Conservation (phyloP, 2,797 vertebrate genomes). For the Argyrosomus regius region DNA sequence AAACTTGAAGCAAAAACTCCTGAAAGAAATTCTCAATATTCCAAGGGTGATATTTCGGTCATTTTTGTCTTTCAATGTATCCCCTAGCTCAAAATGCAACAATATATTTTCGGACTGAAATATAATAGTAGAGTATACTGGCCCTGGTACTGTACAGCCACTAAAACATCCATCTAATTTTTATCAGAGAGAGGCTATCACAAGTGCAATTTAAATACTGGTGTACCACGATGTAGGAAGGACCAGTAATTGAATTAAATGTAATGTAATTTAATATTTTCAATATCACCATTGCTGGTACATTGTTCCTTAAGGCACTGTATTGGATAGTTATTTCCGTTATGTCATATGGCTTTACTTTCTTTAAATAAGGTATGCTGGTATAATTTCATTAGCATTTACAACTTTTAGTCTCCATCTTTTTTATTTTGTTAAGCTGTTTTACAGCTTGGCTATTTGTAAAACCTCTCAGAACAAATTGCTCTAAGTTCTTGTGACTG, state of each 20-base stretch:
- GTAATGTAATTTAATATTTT: background rate
- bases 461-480: constrained; percentile 33
- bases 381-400: background rate
- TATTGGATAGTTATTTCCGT: background rate
- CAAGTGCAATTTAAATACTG: background rate
- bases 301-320: background rate
- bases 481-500: constrained; percentile 55
- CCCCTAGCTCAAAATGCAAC: background rate
- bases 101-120: background rate
- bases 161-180: background rate
- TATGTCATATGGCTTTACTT: background rate
- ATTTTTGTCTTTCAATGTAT: background rate
- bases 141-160: background rate
- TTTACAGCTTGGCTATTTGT: constrained; percentile 5
- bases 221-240: background rate
- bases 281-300: too few relatives aligned
- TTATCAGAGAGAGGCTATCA: background rate
- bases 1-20: background rate
- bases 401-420: background rate
- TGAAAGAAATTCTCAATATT: background rate
- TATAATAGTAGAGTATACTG: background rate
- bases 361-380: background rate
- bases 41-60: background rate
- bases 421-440: background rate
- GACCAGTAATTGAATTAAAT: background rate